A percentile compares a stretch with the other conserved stretches of the same genome.
phyloP scores from a whole-genome alignment of 23 tunicate species.

The Oikopleura albicans region DNA sequence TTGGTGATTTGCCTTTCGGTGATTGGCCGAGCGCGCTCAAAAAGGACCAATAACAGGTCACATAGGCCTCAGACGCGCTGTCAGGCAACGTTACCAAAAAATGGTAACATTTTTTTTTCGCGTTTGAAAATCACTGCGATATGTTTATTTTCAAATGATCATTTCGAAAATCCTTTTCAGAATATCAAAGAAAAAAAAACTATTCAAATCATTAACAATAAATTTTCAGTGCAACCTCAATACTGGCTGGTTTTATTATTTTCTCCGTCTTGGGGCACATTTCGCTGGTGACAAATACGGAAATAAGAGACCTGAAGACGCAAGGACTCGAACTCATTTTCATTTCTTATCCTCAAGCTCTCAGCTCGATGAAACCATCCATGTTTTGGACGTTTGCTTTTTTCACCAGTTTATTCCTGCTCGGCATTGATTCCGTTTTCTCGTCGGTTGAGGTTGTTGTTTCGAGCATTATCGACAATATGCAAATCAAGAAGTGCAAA shows the following conservation, averaged over 20 bases:
- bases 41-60: too few relatives aligned
- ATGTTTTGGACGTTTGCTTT: slow-evolving; percentile 49
- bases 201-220: too few relatives aligned
- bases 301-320: slow-evolving; percentile 23
- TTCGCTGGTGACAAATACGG: slow-evolving; percentile 19
- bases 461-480: not conserved
- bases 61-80: too few relatives aligned
- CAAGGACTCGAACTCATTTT: slow-evolving; percentile 74
- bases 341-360: slow-evolving; percentile 51
- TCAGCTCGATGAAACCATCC: slow-evolving; percentile 36
- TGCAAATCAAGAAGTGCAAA: not conserved
- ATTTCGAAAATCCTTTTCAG: too few relatives aligned
- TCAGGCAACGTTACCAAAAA: too few relatives aligned
- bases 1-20: too few relatives aligned
- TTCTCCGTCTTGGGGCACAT: slow-evolving; percentile 76
- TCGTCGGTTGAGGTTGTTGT: not conserved
- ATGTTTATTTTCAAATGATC: too few relatives aligned
- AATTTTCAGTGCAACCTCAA: not conserved
- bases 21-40: too few relatives aligned
- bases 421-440: slow-evolving; percentile 41
- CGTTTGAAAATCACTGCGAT: too few relatives aligned
- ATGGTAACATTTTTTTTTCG: too few relatives aligned
- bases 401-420: slow-evolving; percentile 46
- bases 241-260: slow-evolving; percentile 35
- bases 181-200: too few relatives aligned